Conservation (phyloP, 2,113 vertebrate genomes). For the Pontoporia blainvillei region DNA sequence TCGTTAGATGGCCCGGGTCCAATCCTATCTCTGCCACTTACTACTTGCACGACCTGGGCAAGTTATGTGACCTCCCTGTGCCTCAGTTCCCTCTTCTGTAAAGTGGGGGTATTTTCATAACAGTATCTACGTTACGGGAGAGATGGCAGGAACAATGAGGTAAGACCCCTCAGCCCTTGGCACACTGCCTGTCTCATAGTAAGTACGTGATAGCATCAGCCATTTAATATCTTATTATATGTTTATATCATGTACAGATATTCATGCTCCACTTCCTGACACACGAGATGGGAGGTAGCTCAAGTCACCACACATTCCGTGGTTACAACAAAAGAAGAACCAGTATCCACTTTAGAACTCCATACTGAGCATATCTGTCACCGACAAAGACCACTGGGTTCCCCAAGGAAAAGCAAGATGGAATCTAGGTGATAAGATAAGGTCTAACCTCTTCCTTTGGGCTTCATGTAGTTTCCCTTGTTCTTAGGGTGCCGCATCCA, state of each 20-base stretch:
- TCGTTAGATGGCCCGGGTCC: not conserved
- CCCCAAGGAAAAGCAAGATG: not conserved
- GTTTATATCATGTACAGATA: not conserved
- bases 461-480: not conserved
- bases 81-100: not conserved
- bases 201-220: not conserved
- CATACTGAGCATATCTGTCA: not conserved
- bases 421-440: not conserved
- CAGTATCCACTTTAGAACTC: not conserved
- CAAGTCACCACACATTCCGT: not conserved
- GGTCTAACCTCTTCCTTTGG: not conserved
- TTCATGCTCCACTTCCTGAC: not conserved
- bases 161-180: not conserved
- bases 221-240: not conserved
- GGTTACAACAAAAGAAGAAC: not conserved
- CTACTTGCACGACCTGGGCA: not conserved
- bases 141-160: not conserved
- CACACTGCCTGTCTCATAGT: not conserved
- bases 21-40: not conserved
- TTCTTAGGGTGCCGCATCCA: not conserved
- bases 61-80: not conserved
- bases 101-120: not conserved
- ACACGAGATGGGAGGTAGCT: not conserved
- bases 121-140: not conserved
- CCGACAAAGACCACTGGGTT: not conserved